Base-by-base conservation (phyloP, 2,888 invertebrate genomes). In the Hirtodrosophila cameraria region DNA sequence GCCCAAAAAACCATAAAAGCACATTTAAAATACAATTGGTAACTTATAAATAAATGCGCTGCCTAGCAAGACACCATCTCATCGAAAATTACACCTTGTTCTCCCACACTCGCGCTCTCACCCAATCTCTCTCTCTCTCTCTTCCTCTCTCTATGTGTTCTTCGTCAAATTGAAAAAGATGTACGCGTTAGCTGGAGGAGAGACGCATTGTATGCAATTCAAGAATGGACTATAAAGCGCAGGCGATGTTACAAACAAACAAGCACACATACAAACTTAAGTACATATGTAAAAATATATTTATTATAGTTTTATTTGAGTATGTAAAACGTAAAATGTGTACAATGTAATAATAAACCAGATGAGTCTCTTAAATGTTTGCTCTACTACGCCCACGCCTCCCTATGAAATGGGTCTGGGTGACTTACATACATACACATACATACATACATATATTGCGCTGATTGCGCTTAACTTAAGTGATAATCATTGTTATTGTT, bases 401-500 rank as follows among this genome's bases (percentile, higher is more conserved):
- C 46, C 35, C 16, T 11, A 38, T 31, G 27, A 39, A 61, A 36
- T 46, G 7, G 2, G 12, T 8, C 39, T 13, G 9, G 18, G 23
- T 8, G n/a, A n/a, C n/a, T n/a, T n/a, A n/a, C n/a, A n/a, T 23
- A 11, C 18, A 45, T n/a, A 39, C 27, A 27, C 33, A 28, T 2
- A 27, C 23, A 30, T 5, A 8, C 5, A 30, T 18, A 15, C 20
- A 13, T 15, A 46, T 11, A 18, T 9, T 33, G n/a, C 48, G 42
- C 42, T 55, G 77, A 67, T 81, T 80, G 64, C 39, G 77, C 61
- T 68, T 53, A 80, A 75, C 64, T 64, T 53, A 57, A 73, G 68
- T 77, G 85, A 78, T 84, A 84, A 84, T 73, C 52, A 49, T 49
- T 71, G 38, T 59, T 55, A 39, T 50, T 61, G 58, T 59, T 63